Conservation (phyloP, 2,113 vertebrate genomes). For the Columba janthina region DNA sequence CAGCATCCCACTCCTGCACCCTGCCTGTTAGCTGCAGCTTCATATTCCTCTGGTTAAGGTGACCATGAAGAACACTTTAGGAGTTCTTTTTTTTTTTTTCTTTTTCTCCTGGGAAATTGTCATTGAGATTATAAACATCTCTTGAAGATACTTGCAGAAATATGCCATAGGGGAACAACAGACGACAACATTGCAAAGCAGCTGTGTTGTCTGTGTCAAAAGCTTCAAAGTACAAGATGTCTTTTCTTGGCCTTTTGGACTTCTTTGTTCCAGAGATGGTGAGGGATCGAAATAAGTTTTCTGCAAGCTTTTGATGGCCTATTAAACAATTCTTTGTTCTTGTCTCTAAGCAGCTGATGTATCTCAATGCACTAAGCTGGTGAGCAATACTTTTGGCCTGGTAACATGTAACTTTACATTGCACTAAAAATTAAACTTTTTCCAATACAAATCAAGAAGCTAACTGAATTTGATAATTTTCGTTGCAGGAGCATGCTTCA, state of each 20-base stretch:
- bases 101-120: background rate
- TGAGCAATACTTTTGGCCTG: background rate
- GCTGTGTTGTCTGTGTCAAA: background rate
- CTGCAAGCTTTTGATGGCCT: background rate
- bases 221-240: background rate
- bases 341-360: background rate
- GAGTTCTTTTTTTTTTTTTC: background rate
- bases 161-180: background rate
- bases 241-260: background rate
- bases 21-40: background rate
- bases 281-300: background rate
- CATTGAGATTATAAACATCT: background rate
- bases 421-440: background rate
- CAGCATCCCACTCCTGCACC: background rate
- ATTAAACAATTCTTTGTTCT: background rate
- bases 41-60: background rate
- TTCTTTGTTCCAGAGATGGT: background rate
- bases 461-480: background rate
- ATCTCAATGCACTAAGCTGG: background rate
- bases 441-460: background rate
- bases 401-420: background rate
- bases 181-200: background rate
- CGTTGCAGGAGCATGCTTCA: background rate
- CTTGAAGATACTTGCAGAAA: background rate
- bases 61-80: background rate